These are phyloP conservation scores for Plebejus anna DNA, from an alignment of 2,888 invertebrate genomes.

Conservation along the genomic window DNA sequence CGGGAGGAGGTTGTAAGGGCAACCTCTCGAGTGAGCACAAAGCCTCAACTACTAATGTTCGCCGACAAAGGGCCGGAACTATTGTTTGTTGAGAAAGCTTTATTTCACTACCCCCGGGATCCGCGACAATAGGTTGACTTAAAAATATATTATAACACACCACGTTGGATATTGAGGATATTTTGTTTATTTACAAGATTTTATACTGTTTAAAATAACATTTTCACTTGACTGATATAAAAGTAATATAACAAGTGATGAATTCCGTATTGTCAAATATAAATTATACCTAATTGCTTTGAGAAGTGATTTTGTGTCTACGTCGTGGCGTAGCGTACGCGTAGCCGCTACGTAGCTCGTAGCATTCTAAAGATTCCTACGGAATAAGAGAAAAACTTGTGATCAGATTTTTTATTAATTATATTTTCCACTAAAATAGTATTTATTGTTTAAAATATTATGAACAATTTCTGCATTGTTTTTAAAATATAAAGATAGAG, in stretches of 20 bases:
- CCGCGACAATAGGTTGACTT: slow-evolving; percentile 78
- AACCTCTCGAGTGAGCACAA: slow-evolving; percentile 57
- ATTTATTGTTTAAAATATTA: not conserved
- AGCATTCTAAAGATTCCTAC: not conserved
- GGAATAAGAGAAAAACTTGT: not conserved
- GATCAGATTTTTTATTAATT: too few species aligned
- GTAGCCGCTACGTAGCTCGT: not conserved
- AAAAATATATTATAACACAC: slow-evolving; percentile 72
- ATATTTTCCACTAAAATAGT: not conserved
- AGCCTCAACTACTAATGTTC: slow-evolving; percentile 77
- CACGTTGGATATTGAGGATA: slow-evolving; percentile 52
- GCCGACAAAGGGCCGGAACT: slow-evolving; percentile 80
- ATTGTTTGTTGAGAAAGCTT: slow-evolving; percentile 80
- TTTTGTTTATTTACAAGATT: not conserved
- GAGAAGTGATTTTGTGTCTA: not conserved
- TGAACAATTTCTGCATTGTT: not conserved
- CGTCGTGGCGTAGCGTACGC: not conserved
- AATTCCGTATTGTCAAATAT: too few species aligned
- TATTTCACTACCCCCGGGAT: slow-evolving; percentile 72
- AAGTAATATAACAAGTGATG: too few species aligned
- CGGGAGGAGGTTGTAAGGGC: slow-evolving; percentile 51
- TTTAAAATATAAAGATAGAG: not conserved
- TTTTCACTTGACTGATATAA: too few species aligned
- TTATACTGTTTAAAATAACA: not conserved
- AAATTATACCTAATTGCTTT: too few species aligned